Evolutionary conservation across 1,140 invertebrate genomes (phyloP), one percentile per base, ranked within the genome.

Genomic region (Calliopsis andreniformis): DNA sequence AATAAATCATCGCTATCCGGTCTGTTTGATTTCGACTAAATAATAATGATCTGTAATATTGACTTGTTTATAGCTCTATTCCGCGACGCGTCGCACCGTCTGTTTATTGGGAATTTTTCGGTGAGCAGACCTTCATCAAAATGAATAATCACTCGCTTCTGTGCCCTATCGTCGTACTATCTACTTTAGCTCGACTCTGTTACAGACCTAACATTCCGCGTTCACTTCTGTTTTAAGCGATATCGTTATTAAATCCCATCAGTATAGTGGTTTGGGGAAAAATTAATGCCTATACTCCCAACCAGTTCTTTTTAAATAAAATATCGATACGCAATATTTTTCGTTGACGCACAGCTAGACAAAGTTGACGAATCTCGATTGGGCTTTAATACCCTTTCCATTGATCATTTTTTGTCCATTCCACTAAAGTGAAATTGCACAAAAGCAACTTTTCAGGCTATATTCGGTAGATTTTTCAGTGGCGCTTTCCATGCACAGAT

Each of bases 31-130:
- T 76, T 58, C 64, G 51, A 35, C 78, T 76, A 79, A 79, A 79
- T 64, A 76, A 76, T 79, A 76, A 79, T 79, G 72, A 70, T 76
- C 42, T 10, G 58, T 69, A 79, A 76, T 76, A 76, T 76, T 64
- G 78, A 75, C 64, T 76, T 76, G 72, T 79, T 76, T 79, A 79
- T 79, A 70, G 72, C 69, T 45, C 49, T 43, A 39, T 39, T 10
- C 28, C 35, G 47, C 51, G 45, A 43, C 20, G 30, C 42, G 32
- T 30, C 42, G 18, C 35, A 14, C 2, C n/a, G 35, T 1, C 28
- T n/a, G n/a, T 55, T 62, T 79, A 76, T 76, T 76, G 42, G 47
- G n/a, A 76, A 76, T 76, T 69, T 69, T 79, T 76, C 51, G n/a
- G 23, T 1, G 51, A 35, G 20, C 0, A 51, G 18, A 28, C 5